Base-by-base conservation (phyloP, 2,888 invertebrate genomes). In the Branchellion lobata region DNA sequence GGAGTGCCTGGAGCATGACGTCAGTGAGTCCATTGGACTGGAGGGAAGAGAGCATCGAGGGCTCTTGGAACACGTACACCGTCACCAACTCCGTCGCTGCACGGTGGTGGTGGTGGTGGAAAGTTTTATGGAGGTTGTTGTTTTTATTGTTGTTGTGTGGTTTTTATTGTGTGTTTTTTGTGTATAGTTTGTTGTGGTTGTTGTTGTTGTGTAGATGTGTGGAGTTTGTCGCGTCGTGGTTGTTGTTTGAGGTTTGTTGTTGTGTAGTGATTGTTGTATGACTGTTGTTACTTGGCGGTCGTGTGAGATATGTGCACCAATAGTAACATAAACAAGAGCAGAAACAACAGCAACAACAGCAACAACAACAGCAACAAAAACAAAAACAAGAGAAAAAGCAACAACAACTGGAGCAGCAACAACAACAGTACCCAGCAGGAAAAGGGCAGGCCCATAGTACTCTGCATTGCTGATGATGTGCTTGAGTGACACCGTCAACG, bases 11-110 rank as follows among this genome's bases (percentile, higher is more conserved):
- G 40, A 94, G 88, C 27, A 94, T 92, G n/a, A 93, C 92, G 87
- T 93, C 93, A 0, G 94, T 94, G 51, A 94, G 88, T 33, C 94
- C 93, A 86, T 92, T 92, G 84, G 93, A 93, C 88, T 95, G 94
- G n/a, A 95, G 88, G 0, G 93, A 92, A 0, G 93, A 93, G 51
- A 95, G 87, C 73, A 94, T 88, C 1, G 93, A 93, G 0, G 94
- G 94, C 86, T 94, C 94, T 89, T 90, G 90, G 85, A 89, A 90
- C 77, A 90, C 89, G 85, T 94, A 94, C 8, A 93, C 93, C 0
- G 94, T 93, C 21, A 94, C 93, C 33, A 94, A 92, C 88, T 94
- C 93, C 0, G 93, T 88, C 21, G 89, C 89, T 87, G 84, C 79
- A 14, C 2, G 33, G 27, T 69, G 69, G 18, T 11, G 69, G 3